phyloP scores from a whole-genome alignment of 2,888 invertebrate species.

The Athalia rosae region DNA sequence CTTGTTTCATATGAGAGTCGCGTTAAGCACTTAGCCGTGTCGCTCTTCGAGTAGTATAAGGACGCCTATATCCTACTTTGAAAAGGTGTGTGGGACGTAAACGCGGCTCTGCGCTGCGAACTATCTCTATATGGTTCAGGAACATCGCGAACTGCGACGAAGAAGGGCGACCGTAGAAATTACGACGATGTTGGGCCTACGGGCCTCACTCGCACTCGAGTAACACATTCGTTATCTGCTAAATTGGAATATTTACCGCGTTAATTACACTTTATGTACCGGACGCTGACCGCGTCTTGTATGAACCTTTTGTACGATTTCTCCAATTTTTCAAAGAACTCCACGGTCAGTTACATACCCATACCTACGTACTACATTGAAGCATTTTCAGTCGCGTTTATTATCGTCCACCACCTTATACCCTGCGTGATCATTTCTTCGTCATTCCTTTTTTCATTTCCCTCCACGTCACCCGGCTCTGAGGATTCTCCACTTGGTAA shows the following conservation, averaged over 20 bases:
- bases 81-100: neutral
- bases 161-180: neutral
- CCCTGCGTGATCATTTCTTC: neutral
- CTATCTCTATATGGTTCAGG: no score
- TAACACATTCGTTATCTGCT: slow-evolving; percentile 41
- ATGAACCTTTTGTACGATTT: neutral
- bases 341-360: neutral
- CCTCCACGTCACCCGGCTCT: neutral
- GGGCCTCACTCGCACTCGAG: slow-evolving; percentile 18
- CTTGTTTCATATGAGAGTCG: no score
- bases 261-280: slow-evolving; percentile 39
- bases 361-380: slow-evolving; percentile 1
- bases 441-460: neutral
- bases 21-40: neutral
- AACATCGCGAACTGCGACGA: no score
- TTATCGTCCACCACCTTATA: slow-evolving; percentile 7
- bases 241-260: slow-evolving; percentile 45
- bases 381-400: slow-evolving; percentile 27
- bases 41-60: slow-evolving; percentile 6
- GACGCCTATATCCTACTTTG: neutral
- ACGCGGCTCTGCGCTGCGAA: neutral
- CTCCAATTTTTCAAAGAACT: neutral
- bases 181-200: neutral
- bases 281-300: slow-evolving; percentile 1
- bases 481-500: no score